A percentile compares a stretch with the other conserved stretches of the same genome.
Evolutionary conservation across 2,797 vertebrate species (phyloP).

Genomic region (Sphaeramia orbicularis): DNA sequence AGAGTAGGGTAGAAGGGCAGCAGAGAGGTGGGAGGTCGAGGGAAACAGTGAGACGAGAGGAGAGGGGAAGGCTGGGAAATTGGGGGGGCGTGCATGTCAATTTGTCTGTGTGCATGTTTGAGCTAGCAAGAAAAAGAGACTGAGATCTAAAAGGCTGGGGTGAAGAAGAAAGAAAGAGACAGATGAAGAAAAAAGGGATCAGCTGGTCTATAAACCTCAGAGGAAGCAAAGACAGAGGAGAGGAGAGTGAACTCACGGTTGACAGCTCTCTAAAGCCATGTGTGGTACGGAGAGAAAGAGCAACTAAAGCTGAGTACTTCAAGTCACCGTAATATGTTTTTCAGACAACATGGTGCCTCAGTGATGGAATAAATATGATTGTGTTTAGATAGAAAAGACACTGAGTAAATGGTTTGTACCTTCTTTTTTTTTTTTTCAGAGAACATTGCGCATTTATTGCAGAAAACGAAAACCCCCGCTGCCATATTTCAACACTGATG

Average conservation of each 20-base stretch:
- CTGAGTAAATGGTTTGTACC: slow-evolving; percentile 6
- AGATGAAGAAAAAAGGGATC: slow-evolving; percentile 61
- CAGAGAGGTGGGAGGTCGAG: slow-evolving; percentile 49
- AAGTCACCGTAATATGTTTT: slow-evolving; percentile 16
- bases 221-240: slow-evolving; percentile 44
- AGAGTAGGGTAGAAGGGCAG: slow-evolving; percentile 34
- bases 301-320: slow-evolving; percentile 23
- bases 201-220: slow-evolving; percentile 62
- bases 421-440: background rate
- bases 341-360: slow-evolving; percentile 1
- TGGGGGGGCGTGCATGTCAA: slow-evolving; percentile 44
- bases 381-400: slow-evolving; percentile 9
- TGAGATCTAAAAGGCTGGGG: slow-evolving; percentile 20
- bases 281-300: slow-evolving; percentile 44
- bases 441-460: background rate
- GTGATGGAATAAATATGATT: slow-evolving; percentile 16
- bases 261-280: slow-evolving; percentile 57
- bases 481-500: background rate
- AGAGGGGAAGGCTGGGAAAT: slow-evolving; percentile 60
- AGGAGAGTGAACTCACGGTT: slow-evolving; percentile 61
- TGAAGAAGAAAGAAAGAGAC: slow-evolving; percentile 1
- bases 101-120: slow-evolving; percentile 39
- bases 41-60: slow-evolving; percentile 30
- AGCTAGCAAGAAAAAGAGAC: slow-evolving; percentile 30
- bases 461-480: no score